Evolutionary conservation across 2,888 invertebrate species (phyloP), one percentile per base, ranked within the genome.

Genomic region (Sphaeridia pumilis): DNA sequence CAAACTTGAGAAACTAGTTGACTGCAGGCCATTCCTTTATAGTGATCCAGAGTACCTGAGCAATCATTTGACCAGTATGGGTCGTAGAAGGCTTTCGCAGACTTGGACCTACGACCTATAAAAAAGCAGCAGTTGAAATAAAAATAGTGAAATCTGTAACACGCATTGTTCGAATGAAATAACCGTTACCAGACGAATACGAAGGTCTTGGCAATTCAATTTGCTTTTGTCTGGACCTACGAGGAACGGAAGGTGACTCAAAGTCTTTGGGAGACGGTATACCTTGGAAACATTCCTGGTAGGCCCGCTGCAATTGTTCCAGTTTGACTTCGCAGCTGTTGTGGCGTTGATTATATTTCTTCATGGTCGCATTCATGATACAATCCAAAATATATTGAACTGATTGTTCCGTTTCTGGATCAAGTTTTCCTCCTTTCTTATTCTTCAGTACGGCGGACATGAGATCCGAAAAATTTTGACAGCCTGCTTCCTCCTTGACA

Each of bases 311-410:
- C 2, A 45, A 36, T 49, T 54, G 44, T 20, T 50, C 46, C 25
- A 46, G 41, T 2, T 46, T 38, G 31, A 17, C 46, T 24, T 55
- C 51, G 21, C 55, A 55, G 21, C 41, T 17, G 12, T 46, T 55
- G 21, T 41, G 35, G n/a, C 47, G 22, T 2, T 25, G 21, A 4
- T 47, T 51, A 21, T 50, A 46, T 22, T 46, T 43, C 7, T 46
- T 38, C 34, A 50, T 47, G 4, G 50, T 25, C 4, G 21, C 25
- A 17, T 46, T n/a, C 4, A 55, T 24, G 1, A 55, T 21, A 24
- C 12, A 17, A 4, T 46, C 44, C 26, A 55, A n/a, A 14, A 55
- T 46, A 7, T 36, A 22, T 17, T 31, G 24, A 10, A 55, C 51
- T 24, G 42, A 46, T 5, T 12, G 3, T 24, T 41, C 38, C 2